These are phyloP conservation scores for Allolobophora icterica DNA, from an alignment of 2,888 invertebrate genomes.

Conservation along the genomic window DNA sequence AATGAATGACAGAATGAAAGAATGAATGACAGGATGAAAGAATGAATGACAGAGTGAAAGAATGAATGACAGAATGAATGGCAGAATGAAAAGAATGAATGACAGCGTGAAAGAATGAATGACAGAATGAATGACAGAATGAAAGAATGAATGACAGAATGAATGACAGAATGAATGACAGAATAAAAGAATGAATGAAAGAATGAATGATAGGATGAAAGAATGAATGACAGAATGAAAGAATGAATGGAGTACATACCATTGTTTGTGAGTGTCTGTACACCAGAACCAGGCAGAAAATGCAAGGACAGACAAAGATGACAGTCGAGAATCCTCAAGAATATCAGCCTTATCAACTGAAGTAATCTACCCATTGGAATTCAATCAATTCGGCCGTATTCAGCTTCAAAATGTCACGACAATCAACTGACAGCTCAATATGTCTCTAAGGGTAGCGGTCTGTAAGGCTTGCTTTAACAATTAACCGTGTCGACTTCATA, in stretches of 20 bases:
- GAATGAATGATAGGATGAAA: background rate
- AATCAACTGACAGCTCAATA: background rate
- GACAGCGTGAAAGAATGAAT: too few species aligned
- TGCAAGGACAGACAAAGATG: background rate
- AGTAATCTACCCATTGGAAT: conserved; percentile 17
- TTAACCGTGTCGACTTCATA: background rate
- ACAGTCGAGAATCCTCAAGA: background rate
- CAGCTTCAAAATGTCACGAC: background rate
- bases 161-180: too few species aligned
- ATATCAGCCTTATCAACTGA: background rate
- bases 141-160: too few species aligned
- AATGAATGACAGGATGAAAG: too few species aligned
- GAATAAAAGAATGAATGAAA: too few species aligned
- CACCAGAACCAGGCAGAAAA: background rate
- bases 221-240: background rate
- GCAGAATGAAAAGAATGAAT: too few species aligned
- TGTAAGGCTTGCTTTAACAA: background rate
- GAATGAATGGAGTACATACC: background rate
- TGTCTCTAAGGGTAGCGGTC: background rate
- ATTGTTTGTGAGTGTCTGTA: background rate
- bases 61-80: background rate
- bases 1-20: background rate
- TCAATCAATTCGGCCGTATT: background rate
- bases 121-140: background rate
- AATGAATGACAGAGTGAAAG: background rate